These are phyloP conservation scores for Macrotis lagotis DNA, from an alignment of 2,113 vertebrate species.

Conservation along the genomic window DNA sequence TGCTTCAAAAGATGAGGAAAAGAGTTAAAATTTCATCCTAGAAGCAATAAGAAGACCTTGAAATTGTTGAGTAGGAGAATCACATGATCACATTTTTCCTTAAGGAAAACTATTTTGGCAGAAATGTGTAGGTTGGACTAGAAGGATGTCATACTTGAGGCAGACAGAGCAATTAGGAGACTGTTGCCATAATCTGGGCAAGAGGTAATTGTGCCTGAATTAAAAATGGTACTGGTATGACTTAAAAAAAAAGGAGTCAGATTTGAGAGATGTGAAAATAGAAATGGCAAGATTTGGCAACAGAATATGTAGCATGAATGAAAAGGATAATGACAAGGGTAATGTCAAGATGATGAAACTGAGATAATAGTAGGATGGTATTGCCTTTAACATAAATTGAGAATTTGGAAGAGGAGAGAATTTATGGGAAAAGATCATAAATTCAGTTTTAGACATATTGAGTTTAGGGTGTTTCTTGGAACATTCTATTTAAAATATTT, in stretches of 20 bases:
- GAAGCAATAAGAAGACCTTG: neutral
- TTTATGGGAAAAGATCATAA: neutral
- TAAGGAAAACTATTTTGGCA: neutral
- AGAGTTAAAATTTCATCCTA: neutral
- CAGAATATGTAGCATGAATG: neutral
- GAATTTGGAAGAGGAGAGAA: neutral
- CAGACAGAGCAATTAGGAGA: neutral
- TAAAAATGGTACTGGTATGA: neutral
- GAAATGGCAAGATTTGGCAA: neutral
- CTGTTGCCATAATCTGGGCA: neutral
- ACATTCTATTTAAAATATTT: neutral
- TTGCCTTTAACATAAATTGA: neutral
- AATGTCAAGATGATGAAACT: neutral
- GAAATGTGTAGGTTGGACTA: neutral
- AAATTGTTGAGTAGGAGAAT: neutral
- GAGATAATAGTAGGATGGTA: neutral
- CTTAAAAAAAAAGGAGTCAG: neutral
- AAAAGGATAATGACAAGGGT: no score
- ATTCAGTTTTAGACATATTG: neutral
- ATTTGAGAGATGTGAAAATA: neutral
- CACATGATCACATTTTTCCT: neutral
- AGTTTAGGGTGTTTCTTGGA: neutral
- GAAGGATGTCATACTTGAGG: neutral
- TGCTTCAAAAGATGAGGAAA: neutral
- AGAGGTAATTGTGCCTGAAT: neutral